These are phyloP conservation scores for Agrilus cyanescens DNA, from an alignment of 2,888 invertebrate genomes.

Conservation along the genomic window DNA sequence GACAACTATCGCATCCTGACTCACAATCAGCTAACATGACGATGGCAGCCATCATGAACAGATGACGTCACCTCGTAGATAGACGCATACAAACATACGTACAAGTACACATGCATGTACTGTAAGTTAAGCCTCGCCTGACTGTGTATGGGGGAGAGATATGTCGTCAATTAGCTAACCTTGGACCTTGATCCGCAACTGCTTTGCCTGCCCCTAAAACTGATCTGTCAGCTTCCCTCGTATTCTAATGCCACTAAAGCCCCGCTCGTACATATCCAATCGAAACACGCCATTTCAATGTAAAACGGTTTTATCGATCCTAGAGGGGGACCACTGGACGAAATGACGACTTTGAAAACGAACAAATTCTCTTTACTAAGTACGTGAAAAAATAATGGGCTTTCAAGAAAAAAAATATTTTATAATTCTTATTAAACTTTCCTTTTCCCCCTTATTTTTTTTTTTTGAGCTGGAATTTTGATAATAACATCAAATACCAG, in stretches of 20 bases:
- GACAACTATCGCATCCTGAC: constrained; percentile 17
- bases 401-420: too few relatives aligned
- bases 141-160: constrained; percentile 18
- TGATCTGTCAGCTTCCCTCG: constrained; percentile 12
- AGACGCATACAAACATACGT: not conserved
- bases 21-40: constrained; percentile 12
- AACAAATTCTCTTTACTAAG: too few relatives aligned
- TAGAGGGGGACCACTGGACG: too few relatives aligned
- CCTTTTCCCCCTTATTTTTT: too few relatives aligned
- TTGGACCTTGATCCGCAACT: constrained; percentile 21
- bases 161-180: constrained; percentile 28
- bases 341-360: too few relatives aligned
- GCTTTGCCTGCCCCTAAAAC: constrained; percentile 13
- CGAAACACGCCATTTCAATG: too few relatives aligned
- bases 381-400: too few relatives aligned
- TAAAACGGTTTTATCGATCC: too few relatives aligned
- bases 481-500: too few relatives aligned
- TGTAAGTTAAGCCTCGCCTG: constrained; percentile 20
- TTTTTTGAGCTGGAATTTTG: too few relatives aligned
- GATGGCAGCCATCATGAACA: constrained; percentile 26
- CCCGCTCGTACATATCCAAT: not conserved
- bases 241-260: constrained; percentile 8
- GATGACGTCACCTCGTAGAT: constrained; percentile 21
- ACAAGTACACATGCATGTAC: constrained; percentile 1
- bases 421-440: too few relatives aligned